Evolutionary conservation across 2,797 vertebrate species (phyloP).

Genomic region (Gallirallus australis): DNA sequence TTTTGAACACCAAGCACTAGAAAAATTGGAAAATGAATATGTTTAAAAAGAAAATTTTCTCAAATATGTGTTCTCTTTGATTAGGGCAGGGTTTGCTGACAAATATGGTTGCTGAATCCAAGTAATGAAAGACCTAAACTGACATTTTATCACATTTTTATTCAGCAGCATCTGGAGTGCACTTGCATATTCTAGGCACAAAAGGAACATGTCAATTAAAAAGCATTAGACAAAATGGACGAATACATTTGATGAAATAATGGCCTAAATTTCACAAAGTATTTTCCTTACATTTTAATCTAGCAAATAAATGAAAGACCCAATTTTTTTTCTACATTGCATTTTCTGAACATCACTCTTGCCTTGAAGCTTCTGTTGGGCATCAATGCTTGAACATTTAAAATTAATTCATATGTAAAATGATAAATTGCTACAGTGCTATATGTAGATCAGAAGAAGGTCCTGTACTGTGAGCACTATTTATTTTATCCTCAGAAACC

Average conservation of each 20-base stretch:
- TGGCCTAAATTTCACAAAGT: not conserved
- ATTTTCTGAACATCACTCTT: not conserved
- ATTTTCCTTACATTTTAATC: not conserved
- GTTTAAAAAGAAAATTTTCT: not conserved
- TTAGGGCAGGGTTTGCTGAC: not conserved
- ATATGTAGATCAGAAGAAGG: not conserved
- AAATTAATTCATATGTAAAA: not conserved
- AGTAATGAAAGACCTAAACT: not conserved
- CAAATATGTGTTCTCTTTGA: not conserved
- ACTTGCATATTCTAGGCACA: not conserved
- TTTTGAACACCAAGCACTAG: not conserved
- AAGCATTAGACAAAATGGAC: not conserved
- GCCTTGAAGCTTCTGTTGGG: not conserved
- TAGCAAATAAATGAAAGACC: not conserved
- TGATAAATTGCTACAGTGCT: not conserved
- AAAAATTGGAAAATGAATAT: not conserved
- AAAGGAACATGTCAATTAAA: not conserved
- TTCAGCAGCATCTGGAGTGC: not conserved
- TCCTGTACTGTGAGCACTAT: not conserved
- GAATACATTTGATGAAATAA: not conserved
- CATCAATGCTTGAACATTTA: not conserved
- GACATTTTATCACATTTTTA: not conserved
- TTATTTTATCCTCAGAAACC: not conserved
- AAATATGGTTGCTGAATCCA: not conserved
- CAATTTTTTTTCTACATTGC: rapidly evolving